Conservation (phyloP, 1,140 invertebrate species). For the Sogatella furcifera region DNA sequence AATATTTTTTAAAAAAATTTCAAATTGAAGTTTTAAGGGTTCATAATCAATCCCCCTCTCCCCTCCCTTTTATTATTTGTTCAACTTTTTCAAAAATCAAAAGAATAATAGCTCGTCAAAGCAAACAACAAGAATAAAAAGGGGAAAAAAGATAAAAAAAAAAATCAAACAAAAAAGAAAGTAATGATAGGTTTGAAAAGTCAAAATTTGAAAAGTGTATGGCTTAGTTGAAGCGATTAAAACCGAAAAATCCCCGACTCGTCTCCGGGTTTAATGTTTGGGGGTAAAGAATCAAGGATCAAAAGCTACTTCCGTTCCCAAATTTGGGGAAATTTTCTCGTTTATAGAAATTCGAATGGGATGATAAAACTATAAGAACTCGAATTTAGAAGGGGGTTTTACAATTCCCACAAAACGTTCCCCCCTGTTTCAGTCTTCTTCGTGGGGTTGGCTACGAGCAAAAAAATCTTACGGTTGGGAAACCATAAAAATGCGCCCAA, state of each 20-base stretch:
- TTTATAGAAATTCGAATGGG: not conserved
- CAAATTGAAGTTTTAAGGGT: too few relatives aligned
- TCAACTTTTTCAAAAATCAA: slow-evolving; percentile 15
- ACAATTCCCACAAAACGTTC: not conserved
- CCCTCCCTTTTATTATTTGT: not conserved
- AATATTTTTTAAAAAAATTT: too few relatives aligned
- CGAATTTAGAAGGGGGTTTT: too few relatives aligned
- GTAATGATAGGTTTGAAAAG: not conserved
- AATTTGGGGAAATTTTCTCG: not conserved
- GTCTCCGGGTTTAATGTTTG: too few relatives aligned
- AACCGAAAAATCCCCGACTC: too few relatives aligned
- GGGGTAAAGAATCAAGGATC: not conserved
- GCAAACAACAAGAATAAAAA: slow-evolving; percentile 8
- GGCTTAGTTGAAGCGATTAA: not conserved
- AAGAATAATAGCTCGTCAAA: slow-evolving; percentile 1
- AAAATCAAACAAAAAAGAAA: not conserved
- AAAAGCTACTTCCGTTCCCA: not conserved
- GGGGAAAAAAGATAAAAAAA: not conserved
- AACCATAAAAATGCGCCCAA: too few relatives aligned
- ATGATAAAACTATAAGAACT: not conserved
- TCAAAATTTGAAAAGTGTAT: too few relatives aligned
- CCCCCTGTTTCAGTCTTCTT: not conserved
- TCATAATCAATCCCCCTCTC: too few relatives aligned
- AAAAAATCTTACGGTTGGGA: too few relatives aligned
- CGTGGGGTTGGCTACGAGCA: too few relatives aligned